Conservation (phyloP, 2,888 invertebrate genomes). For the Nasonia oneida region DNA sequence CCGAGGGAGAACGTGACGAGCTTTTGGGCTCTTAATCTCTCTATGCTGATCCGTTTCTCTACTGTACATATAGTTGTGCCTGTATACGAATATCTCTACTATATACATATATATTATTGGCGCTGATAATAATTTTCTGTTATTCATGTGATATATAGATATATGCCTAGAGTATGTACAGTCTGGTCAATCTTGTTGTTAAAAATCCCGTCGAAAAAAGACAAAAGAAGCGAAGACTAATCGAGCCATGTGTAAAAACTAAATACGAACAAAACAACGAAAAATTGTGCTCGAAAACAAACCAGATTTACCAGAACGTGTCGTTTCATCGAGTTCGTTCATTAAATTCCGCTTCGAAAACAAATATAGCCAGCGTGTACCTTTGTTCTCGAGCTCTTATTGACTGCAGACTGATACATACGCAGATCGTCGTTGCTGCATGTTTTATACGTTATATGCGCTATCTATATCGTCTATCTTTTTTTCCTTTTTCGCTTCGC, state of each 20-base stretch:
- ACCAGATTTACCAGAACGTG: neutral
- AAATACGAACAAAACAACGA: neutral
- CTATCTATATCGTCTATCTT: neutral
- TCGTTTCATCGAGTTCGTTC: neutral
- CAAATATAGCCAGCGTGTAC: neutral
- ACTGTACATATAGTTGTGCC: conserved; percentile 5
- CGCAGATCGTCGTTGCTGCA: conserved; percentile 20
- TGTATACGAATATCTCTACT: neutral
- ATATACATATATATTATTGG: neutral
- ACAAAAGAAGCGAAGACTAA: neutral
- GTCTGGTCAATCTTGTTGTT: neutral
- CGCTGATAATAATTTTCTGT: neutral
- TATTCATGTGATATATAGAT: conserved; percentile 11
- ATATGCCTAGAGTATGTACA: neutral
- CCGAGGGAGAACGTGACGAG: conserved; percentile 45
- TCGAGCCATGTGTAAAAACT: neutral
- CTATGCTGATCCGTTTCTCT: neutral
- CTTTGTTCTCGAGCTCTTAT: neutral
- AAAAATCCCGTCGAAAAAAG: neutral
- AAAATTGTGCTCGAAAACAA: neutral
- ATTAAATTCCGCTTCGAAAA: neutral
- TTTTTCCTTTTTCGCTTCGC: neutral
- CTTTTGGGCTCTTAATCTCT: conserved; percentile 2
- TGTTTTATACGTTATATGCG: conserved; percentile 21
- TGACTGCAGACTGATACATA: conserved; percentile 4